Base-by-base conservation (phyloP, 92 coral and sea anemone genomes). In the Actinernus sp. region DNA sequence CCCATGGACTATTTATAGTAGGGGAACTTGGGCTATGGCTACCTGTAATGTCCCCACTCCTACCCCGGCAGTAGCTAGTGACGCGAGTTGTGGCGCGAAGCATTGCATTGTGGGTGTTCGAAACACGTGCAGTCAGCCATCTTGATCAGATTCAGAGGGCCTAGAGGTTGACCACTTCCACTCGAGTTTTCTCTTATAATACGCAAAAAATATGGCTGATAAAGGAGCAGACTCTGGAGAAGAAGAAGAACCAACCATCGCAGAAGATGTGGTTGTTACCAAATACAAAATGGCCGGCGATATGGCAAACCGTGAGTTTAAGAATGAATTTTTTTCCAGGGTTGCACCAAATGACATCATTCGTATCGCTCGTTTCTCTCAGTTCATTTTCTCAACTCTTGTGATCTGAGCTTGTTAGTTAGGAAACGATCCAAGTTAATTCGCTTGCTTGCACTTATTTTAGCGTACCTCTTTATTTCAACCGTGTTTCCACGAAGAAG, bases 281-380 rank as follows among this genome's bases (percentile, higher is more conserved):
- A 94, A 94, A 68, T 94, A 94, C 87, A 94, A 94, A 71, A 87
- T 91, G 98, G 98, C 98, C 25, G 98, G 98, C 13, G 98, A 94
- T 45, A 94, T 94, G 95, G 98, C 97, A 0, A 94, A 91, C 78
- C 97, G 98, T 94, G 89, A 94, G 98, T 88, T 4, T 23, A n/a
- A 41, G 24, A 64, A 46, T 14, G 21, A 10, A n/a, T 1, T 10
- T 3, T 1, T 28, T 12, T 1, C 3, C 3, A 20, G 3, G 2
- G 11, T 38, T 20, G 16, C 27, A 19, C 49, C 52, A 49, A 31
- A 65, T 65, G 64, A 58, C 73, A 46, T 65, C 74, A 34, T 49
- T 24, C n/a, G 31, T 29, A 55, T 26, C n/a, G n/a, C 30, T 6
- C 58, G 28, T n/a, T n/a, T n/a, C n/a, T n/a, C n/a, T n/a, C n/a